These are phyloP conservation scores for Amphipyra tragopoginis DNA, from an alignment of 2,888 invertebrate species.

Conservation along the genomic window DNA sequence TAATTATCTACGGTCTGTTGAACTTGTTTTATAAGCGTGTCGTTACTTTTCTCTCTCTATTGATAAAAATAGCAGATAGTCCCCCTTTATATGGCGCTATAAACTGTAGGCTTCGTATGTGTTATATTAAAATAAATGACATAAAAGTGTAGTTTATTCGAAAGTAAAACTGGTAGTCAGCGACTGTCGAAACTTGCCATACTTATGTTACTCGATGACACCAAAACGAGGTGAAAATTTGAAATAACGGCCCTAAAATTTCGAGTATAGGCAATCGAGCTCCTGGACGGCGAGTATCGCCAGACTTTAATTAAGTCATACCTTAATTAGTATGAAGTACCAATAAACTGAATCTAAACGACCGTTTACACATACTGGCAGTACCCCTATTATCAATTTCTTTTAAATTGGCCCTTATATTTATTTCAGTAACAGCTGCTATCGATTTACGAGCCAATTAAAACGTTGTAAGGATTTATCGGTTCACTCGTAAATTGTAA, in stretches of 20 bases:
- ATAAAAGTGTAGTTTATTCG: constrained; percentile 22
- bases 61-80: constrained; percentile 30
- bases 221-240: constrained; percentile 22
- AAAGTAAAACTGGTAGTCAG: constrained; percentile 29
- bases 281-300: constrained; percentile 1
- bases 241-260: constrained; percentile 13
- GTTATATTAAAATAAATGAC: constrained; percentile 19
- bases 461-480: constrained; percentile 65
- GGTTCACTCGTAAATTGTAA: constrained; percentile 60
- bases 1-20: constrained; percentile 65
- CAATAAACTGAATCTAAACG: constrained; percentile 59
- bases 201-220: constrained; percentile 15
- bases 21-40: constrained; percentile 53
- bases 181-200: background rate
- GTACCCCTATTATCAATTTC: constrained; percentile 79
- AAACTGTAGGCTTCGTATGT: constrained; percentile 4
- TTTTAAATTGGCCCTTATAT: constrained; percentile 83
- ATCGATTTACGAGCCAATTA: constrained; percentile 85
- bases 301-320: constrained; percentile 46
- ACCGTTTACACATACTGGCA: constrained; percentile 66
- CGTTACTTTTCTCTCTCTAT: constrained; percentile 33
- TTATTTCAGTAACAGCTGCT: constrained; percentile 80
- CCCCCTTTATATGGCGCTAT: constrained; percentile 10
- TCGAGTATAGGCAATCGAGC: background rate
- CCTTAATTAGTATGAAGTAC: constrained; percentile 56